These are phyloP conservation scores for Kuschelorhynchus macadamiae DNA, from an alignment of 2,888 invertebrate genomes.

Conservation along the genomic window DNA sequence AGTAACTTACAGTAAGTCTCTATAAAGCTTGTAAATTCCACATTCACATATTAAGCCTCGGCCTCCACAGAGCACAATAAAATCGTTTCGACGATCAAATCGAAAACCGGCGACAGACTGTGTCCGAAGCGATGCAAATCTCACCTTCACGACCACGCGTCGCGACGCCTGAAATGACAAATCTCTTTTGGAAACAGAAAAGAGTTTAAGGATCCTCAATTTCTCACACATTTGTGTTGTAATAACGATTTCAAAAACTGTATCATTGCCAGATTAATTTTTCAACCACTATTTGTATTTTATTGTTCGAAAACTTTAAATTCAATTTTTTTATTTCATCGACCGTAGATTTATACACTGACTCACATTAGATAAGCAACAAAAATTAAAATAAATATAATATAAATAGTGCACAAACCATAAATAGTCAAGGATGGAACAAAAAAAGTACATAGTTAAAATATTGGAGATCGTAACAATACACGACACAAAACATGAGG, in stretches of 20 bases:
- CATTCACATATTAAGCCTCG: conserved; percentile 22
- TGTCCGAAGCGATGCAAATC: conserved; percentile 28
- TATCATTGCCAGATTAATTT: neutral
- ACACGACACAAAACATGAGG: too few species aligned
- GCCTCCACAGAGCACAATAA: conserved; percentile 17
- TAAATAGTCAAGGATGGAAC: too few species aligned
- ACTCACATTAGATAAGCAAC: too few species aligned
- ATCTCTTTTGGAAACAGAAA: conserved; percentile 11
- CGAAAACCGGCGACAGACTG: conserved; percentile 29
- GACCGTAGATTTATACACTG: too few species aligned
- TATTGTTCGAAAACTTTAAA: conserved; percentile 17
- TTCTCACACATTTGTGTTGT: conserved; percentile 13
- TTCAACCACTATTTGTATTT: conserved; percentile 4
- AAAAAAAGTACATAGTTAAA: too few species aligned
- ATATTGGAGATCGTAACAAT: too few species aligned
- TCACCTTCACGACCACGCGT: conserved; percentile 30
- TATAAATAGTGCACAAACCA: too few species aligned
- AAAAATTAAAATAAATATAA: too few species aligned
- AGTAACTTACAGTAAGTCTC: too few species aligned
- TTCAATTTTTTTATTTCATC: too few species aligned
- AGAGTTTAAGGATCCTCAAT: conserved; percentile 1
- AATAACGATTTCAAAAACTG: too few species aligned
- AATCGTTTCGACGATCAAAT: conserved; percentile 12
- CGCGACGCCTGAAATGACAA: conserved; percentile 33
- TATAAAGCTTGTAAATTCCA: too few species aligned